Base-by-base conservation (phyloP, 2,888 invertebrate species). In the Phortica okadai region DNA sequence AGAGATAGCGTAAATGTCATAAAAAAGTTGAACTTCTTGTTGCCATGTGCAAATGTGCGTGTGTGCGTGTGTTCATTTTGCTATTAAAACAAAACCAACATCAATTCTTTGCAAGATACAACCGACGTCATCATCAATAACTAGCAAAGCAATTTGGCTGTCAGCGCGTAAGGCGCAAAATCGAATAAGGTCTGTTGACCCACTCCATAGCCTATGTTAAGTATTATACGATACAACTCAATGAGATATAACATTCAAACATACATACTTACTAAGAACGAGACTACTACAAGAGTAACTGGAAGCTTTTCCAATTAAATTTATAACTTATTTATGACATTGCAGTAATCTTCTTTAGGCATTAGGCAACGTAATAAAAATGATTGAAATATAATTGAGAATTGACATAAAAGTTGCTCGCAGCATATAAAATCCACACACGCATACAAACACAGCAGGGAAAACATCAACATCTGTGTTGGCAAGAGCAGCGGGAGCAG, bases 301-400 rank as follows among this genome's bases (percentile, higher is more conserved):
- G 79, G 81, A 82, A 80, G 85, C 88, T 85, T 86, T 88, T 84
- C 82, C 83, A 84, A 84, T 88, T 87, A 86, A 84, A 83, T 87
- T 84, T 81, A 82, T 83, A 84, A 81, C 83, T 84, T 85, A 84
- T 84, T 83, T 81, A 84, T 81, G 81, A 79, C 78, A 73, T 79
- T 11, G 80, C 80, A 78, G 84, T 86, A 86, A 86, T 86, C 86
- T 85, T 82, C 86, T 87, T 86, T 86, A 77, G 80, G 85, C 82
- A 85, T 86, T 86, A 85, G 86, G 74, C 77, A 82, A 80, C 82
- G 86, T 86, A 87, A 86, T 86, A 86, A 87, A 86, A 87, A 84
- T 86, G 86, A 86, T 86, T 86, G 86, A 86, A 87, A 86, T 87
- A 86, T 86, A 86, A 86, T 86, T 87, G 86, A 86, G 84, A 86